Evolutionary conservation across 2,888 invertebrate species (phyloP).

Genomic region (Teleiodes luculella): DNA sequence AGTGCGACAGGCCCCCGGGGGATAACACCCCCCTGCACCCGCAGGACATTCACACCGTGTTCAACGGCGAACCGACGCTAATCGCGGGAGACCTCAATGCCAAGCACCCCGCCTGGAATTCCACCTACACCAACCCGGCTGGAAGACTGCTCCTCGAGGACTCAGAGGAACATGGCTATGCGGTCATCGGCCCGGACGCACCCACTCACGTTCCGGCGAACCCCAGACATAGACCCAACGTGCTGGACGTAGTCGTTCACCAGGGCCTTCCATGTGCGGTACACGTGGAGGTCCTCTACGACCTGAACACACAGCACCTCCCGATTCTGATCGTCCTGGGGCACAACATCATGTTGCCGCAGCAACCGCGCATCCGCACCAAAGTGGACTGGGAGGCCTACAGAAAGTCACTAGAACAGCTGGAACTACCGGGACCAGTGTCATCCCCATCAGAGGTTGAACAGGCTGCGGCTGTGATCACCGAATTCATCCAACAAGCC

Average conservation of each 20-base stretch:
- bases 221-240: not conserved
- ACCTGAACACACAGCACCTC: slow-evolving; percentile 13
- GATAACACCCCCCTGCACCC: not conserved
- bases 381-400: slow-evolving; percentile 6
- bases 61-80: not conserved
- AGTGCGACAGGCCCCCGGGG: not conserved
- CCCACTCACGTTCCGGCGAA: slow-evolving; percentile 16
- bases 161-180: slow-evolving; percentile 12
- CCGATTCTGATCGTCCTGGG: slow-evolving; percentile 2
- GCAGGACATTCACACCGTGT: not conserved
- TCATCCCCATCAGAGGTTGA: not conserved
- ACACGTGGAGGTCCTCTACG: not conserved
- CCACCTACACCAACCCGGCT: not conserved
- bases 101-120: slow-evolving; percentile 20
- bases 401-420: not conserved
- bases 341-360: not conserved
- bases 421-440: not conserved
- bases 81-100: slow-evolving; percentile 19
- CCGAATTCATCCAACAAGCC: not conserved
- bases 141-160: slow-evolving; percentile 13
- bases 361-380: not conserved
- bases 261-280: not conserved
- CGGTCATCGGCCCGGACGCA: slow-evolving; percentile 14
- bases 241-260: slow-evolving; percentile 17
- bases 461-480: not conserved